These are phyloP conservation scores for Serinus canaria DNA, from an alignment of 2,113 vertebrate species.

Conservation along the genomic window DNA sequence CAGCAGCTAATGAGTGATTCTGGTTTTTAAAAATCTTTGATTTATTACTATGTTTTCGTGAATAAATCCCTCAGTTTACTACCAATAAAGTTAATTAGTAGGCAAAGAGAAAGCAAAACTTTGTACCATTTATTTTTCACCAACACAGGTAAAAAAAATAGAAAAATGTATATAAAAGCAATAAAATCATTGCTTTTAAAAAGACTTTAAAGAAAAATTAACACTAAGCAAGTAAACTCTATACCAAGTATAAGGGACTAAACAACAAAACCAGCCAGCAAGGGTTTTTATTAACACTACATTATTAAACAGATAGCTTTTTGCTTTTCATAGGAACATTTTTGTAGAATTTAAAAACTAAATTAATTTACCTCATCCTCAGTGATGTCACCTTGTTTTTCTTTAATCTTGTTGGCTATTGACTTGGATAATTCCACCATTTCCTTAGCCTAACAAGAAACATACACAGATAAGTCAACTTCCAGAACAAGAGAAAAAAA, in stretches of 20 bases:
- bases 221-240: neutral
- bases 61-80: neutral
- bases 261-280: neutral
- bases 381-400: conserved; percentile 96
- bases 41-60: neutral
- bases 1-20: neutral
- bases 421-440: conserved; percentile 98
- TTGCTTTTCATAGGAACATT: neutral
- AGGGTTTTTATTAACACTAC: neutral
- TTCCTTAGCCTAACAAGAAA: conserved; percentile 89
- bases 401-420: conserved; percentile 98
- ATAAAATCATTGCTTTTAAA: neutral
- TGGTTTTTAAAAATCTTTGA: neutral
- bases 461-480: neutral
- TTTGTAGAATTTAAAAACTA: neutral
- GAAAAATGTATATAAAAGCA: neutral
- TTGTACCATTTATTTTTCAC: neutral
- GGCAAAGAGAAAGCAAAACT: neutral
- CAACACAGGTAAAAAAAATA: neutral
- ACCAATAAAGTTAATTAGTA: neutral
- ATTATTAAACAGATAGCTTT: neutral
- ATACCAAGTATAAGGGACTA: neutral
- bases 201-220: neutral
- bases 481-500: neutral
- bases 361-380: conserved; percentile 89